phyloP scores from a whole-genome alignment of 2,113 vertebrate species.

The Arenaria interpres region DNA sequence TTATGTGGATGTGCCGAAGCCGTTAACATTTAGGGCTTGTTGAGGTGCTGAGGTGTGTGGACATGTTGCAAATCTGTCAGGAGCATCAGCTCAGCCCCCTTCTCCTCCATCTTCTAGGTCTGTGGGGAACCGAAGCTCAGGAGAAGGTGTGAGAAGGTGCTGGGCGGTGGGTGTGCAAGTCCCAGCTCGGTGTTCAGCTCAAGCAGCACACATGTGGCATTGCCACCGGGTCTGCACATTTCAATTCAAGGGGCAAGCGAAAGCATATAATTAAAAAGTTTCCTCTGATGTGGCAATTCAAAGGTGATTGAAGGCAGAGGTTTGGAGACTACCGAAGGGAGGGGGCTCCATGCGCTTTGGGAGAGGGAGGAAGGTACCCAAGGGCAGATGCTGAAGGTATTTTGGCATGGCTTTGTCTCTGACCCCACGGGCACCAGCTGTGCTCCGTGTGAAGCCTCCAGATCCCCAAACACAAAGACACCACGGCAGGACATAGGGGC shows the following conservation, averaged over 20 bases:
- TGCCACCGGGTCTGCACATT: background rate
- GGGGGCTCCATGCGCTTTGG: background rate
- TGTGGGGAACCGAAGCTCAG: background rate
- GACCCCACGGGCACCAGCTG: accelerated
- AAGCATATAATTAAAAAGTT: background rate
- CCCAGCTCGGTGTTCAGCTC: background rate
- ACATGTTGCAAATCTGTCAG: background rate
- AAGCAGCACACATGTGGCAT: accelerated
- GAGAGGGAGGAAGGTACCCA: background rate
- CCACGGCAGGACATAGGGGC: background rate
- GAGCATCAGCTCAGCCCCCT: background rate
- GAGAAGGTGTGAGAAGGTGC: background rate
- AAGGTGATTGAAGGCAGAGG: background rate
- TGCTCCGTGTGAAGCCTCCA: background rate
- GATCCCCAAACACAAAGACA: background rate
- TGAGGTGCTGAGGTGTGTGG: background rate
- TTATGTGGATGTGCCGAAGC: accelerated
- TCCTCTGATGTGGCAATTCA: background rate
- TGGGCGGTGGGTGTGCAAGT: background rate
- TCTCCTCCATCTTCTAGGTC: background rate
- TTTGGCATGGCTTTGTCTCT: background rate
- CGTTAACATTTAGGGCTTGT: background rate
- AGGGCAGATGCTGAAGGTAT: background rate
- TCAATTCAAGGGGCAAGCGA: background rate
- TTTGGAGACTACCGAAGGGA: background rate